These are phyloP conservation scores for Conchocele bisecta DNA, from an alignment of 2,888 invertebrate species.

Conservation along the genomic window DNA sequence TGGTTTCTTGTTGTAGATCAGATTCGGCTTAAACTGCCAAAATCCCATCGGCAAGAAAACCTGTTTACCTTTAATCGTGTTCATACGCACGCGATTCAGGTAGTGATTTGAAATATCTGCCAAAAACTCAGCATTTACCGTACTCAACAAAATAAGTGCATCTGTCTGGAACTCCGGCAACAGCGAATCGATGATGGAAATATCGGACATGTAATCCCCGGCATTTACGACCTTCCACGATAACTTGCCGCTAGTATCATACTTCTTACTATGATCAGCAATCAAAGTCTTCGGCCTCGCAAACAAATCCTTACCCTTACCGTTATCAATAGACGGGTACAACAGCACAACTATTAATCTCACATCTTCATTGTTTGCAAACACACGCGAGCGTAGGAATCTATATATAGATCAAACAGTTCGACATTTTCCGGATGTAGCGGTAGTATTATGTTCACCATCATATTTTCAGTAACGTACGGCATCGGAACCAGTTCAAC, in stretches of 20 bases:
- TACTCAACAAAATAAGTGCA: slow-evolving; percentile 73
- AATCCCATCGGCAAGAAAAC: slow-evolving; percentile 96
- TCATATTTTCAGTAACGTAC: slow-evolving; percentile 96
- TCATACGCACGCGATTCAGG: slow-evolving; percentile 96
- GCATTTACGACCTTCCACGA: slow-evolving; percentile 84
- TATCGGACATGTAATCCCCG: slow-evolving; percentile 79
- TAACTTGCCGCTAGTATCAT: slow-evolving; percentile 87
- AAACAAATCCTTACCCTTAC: slow-evolving; percentile 84
- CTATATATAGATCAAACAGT: slow-evolving; percentile 88
- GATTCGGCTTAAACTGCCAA: slow-evolving; percentile 90
- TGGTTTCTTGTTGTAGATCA: slow-evolving; percentile 80
- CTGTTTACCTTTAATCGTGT: slow-evolving; percentile 94
- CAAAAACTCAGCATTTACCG: slow-evolving; percentile 77
- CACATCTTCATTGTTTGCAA: slow-evolving; percentile 91
- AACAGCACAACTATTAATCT: slow-evolving; percentile 89
- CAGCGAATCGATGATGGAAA: slow-evolving; percentile 88
- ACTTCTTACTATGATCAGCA: slow-evolving; percentile 86
- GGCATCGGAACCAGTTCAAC: slow-evolving; percentile 96
- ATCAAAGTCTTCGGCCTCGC: slow-evolving; percentile 87
- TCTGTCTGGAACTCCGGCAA: slow-evolving; percentile 89
- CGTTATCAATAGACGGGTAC: slow-evolving; percentile 72
- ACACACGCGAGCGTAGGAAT: slow-evolving; percentile 88
- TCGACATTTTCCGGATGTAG: slow-evolving; percentile 84
- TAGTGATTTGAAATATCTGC: slow-evolving; percentile 84
- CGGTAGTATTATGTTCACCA: slow-evolving; percentile 90